phyloP scores from a whole-genome alignment of 1,140 invertebrate genomes.

The Dysdera silvatica region DNA sequence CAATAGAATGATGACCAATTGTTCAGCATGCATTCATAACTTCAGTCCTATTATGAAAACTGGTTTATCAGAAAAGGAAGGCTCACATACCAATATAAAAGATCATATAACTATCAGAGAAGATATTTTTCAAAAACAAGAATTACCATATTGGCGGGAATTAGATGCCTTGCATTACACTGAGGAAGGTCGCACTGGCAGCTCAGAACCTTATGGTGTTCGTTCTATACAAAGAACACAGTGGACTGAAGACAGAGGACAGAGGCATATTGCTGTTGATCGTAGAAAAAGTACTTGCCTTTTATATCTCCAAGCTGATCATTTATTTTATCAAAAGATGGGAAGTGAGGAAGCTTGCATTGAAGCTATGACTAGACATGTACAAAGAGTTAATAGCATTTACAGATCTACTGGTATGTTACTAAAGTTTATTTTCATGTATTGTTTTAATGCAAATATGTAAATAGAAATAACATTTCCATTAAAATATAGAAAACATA shows the following conservation, averaged over 20 bases:
- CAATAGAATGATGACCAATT: too few relatives aligned
- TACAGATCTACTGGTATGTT: constrained; percentile 76
- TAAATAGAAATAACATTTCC: background rate
- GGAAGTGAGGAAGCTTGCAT: constrained; percentile 88
- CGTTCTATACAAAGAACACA: constrained; percentile 34
- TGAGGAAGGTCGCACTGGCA: constrained; percentile 14
- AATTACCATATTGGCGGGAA: constrained; percentile 31
- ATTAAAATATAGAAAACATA: background rate
- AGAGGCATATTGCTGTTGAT: constrained; percentile 63
- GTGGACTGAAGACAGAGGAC: constrained; percentile 31
- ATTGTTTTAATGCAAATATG: background rate
- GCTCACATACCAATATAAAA: too few relatives aligned
- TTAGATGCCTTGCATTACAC: constrained; percentile 32
- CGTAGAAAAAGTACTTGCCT: constrained; percentile 66
- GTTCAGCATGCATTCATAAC: too few relatives aligned
- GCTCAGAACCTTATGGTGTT: constrained; percentile 34
- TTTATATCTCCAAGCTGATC: constrained; percentile 91
- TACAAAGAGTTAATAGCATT: constrained; percentile 85
- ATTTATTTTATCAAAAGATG: constrained; percentile 85
- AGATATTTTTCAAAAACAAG: too few relatives aligned
- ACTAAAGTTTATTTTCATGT: background rate
- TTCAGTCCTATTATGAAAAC: too few relatives aligned
- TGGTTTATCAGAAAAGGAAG: too few relatives aligned
- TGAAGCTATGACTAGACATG: constrained; percentile 87
- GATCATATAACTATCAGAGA: too few relatives aligned